Percentiles rank a stretch among this genome's conserved stretches.
Conservation (phyloP, 2,888 invertebrate genomes). For the Bhutanitis thaidina region DNA sequence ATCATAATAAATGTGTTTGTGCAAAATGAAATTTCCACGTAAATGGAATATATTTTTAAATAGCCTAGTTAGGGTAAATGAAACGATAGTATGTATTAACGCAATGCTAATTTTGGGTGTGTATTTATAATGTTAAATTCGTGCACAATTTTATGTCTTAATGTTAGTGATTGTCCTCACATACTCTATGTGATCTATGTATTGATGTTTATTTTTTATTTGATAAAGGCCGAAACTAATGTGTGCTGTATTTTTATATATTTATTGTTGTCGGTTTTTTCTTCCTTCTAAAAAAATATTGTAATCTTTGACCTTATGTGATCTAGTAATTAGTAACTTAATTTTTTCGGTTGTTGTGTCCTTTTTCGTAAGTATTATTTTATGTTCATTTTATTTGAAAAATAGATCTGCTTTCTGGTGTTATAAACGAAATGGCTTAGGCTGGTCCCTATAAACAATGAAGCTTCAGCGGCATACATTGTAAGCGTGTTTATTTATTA, state of each 20-base stretch:
- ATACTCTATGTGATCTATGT: background rate
- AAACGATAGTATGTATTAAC: conserved; percentile 45
- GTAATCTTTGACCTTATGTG: no score
- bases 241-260: no score
- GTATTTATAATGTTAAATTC: conserved; percentile 21
- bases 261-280: no score
- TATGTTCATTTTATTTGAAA: conserved; percentile 12
- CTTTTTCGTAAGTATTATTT: conserved; percentile 9
- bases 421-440: conserved; percentile 37
- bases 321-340: no score
- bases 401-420: conserved; percentile 32
- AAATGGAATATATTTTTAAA: conserved; percentile 68
- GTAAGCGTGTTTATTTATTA: conserved; percentile 71
- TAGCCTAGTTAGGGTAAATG: conserved; percentile 39
- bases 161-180: conserved; percentile 8
- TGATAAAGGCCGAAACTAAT: no score
- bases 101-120: conserved; percentile 23
- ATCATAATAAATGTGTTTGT: conserved; percentile 4
- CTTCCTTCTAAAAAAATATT: no score
- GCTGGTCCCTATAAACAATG: conserved; percentile 43
- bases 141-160: conserved; percentile 25
- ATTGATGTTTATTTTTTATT: no score
- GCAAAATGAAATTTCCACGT: conserved; percentile 21
- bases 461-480: conserved; percentile 61
- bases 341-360: background rate